phyloP scores from a whole-genome alignment of 2,113 vertebrate species.

The Prietella phreatophila region DNA sequence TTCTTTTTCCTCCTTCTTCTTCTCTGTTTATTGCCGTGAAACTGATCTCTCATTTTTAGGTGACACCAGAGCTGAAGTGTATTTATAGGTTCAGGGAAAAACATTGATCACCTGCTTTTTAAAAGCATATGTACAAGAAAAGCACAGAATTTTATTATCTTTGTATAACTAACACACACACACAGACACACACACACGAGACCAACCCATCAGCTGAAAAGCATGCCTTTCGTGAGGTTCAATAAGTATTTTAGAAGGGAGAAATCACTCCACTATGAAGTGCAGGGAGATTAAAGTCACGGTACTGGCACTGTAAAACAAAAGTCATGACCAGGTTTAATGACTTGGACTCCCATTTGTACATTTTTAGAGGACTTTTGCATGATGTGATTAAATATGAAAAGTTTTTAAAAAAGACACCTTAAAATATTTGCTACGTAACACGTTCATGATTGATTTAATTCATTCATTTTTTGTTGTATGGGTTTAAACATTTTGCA shows the following conservation, averaged over 20 bases:
- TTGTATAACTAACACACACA: too few species aligned
- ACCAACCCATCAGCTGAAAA: background rate
- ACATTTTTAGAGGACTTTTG: background rate
- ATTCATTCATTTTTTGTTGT: background rate
- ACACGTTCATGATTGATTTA: background rate
- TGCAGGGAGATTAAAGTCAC: background rate
- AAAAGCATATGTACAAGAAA: background rate
- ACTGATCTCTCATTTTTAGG: slow-evolving; percentile 6
- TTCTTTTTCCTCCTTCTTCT: too few species aligned
- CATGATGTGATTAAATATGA: background rate
- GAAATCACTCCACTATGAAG: background rate
- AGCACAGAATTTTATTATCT: background rate
- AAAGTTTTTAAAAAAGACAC: too few species aligned
- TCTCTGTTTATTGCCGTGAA: background rate
- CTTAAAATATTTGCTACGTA: background rate
- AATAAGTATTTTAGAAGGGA: background rate
- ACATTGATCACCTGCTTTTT: background rate
- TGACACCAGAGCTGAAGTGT: background rate
- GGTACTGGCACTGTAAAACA: background rate
- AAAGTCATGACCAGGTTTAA: background rate
- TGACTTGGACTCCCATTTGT: background rate
- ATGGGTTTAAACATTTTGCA: background rate
- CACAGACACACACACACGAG: background rate
- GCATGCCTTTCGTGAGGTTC: background rate
- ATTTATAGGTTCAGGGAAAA: background rate